Conservation (phyloP, 2,888 invertebrate species). For the Chloromyia formosa region DNA sequence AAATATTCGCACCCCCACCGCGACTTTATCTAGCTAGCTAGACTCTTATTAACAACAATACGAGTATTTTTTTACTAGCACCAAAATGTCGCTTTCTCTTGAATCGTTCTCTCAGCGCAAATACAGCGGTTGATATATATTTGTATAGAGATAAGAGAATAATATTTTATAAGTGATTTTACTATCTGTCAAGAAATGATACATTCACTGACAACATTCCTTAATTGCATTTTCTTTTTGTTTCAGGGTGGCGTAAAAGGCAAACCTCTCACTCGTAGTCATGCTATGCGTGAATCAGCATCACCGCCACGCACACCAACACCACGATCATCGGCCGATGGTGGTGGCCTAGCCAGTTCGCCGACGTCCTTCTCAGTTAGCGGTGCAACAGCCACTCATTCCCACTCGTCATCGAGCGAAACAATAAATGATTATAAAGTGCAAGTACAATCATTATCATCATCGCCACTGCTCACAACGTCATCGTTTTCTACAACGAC, state of each 20-base stretch:
- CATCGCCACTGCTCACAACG: slow-evolving; percentile 51
- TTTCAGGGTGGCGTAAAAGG: slow-evolving; percentile 76
- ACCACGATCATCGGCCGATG: slow-evolving; percentile 59
- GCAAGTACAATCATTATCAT: slow-evolving; percentile 56
- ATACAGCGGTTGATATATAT: too few relatives aligned
- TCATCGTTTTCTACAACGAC: slow-evolving; percentile 47
- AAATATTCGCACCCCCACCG: too few relatives aligned
- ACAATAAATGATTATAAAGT: slow-evolving; percentile 56
- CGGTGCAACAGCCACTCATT: slow-evolving; percentile 51
- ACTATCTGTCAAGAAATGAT: too few relatives aligned
- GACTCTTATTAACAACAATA: too few relatives aligned
- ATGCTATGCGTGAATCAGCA: slow-evolving; percentile 88
- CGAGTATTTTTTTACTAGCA: too few relatives aligned
- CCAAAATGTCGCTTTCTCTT: too few relatives aligned
- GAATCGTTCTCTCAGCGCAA: too few relatives aligned
- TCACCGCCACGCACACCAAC: slow-evolving; percentile 70
- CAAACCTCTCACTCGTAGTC: slow-evolving; percentile 86
- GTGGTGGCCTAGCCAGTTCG: slow-evolving; percentile 49
- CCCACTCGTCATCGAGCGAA: slow-evolving; percentile 50
- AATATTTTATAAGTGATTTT: too few relatives aligned
- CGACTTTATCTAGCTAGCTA: too few relatives aligned
- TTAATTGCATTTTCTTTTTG: slow-evolving; percentile 37
- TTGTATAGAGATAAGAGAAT: too few relatives aligned
- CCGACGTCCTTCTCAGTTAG: slow-evolving; percentile 39
- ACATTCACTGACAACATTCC: too few relatives aligned